Percentiles rank a stretch among this genome's conserved stretches.
phyloP scores from a whole-genome alignment of 1,140 invertebrate genomes.

The Cydia splendana region DNA sequence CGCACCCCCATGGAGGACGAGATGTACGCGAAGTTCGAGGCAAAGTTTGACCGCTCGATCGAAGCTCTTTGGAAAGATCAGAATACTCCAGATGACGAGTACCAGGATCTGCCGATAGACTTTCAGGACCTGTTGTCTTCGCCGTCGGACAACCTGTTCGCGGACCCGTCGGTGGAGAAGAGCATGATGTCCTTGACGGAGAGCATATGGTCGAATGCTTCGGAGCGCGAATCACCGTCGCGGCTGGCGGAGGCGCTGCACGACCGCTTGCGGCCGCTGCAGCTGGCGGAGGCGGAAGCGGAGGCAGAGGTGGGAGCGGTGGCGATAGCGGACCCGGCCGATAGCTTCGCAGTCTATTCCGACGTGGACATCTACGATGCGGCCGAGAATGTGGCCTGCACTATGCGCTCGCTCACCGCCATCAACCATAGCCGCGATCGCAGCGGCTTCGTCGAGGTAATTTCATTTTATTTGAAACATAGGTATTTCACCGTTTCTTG shows the following conservation, averaged over 20 bases:
- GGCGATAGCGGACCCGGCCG: conserved; percentile 46
- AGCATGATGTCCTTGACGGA: conserved; percentile 64
- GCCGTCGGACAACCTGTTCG: conserved; percentile 74
- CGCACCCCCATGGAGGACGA: conserved; percentile 76
- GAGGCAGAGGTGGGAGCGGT: conserved; percentile 51
- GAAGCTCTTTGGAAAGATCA: conserved; percentile 82
- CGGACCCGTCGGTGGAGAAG: conserved; percentile 67
- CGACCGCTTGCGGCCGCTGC: conserved; percentile 67
- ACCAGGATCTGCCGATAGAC: conserved; percentile 81
- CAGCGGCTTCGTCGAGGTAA: conserved; percentile 81
- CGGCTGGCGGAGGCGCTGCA: conserved; percentile 63
- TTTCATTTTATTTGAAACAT: background rate
- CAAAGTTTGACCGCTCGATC: conserved; percentile 84
- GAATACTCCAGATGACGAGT: conserved; percentile 77
- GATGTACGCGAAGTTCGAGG: conserved; percentile 82
- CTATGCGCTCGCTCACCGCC: conserved; percentile 72
- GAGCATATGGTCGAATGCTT: conserved; percentile 66
- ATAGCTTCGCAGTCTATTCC: conserved; percentile 61
- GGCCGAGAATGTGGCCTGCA: conserved; percentile 60
- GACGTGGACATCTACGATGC: conserved; percentile 66
- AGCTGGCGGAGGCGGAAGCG: conserved; percentile 59
- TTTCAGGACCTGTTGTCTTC: conserved; percentile 81
- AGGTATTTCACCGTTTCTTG: too few relatives aligned
- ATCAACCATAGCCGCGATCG: conserved; percentile 81
- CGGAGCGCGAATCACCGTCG: conserved; percentile 53